Percentiles rank a stretch among this genome's conserved stretches.
These are phyloP conservation scores for Athalia cordata DNA, from an alignment of 2,888 invertebrate genomes.

Conservation along the genomic window DNA sequence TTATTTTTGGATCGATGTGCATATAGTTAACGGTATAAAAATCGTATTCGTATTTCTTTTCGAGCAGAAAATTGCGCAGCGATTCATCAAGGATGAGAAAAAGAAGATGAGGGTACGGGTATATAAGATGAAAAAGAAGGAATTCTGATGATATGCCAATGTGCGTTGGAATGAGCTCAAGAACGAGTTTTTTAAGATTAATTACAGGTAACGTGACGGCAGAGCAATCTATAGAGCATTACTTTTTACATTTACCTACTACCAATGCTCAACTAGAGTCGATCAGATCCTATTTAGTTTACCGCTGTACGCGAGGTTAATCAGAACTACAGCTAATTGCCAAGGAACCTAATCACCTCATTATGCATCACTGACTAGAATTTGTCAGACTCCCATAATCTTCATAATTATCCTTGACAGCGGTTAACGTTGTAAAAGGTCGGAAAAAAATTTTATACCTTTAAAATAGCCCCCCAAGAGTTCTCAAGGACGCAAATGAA, in stretches of 20 bases:
- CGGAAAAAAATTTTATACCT: background rate
- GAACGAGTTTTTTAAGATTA: conserved; percentile 36
- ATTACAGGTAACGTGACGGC: conserved; percentile 3
- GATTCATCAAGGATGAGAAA: background rate
- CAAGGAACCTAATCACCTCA: conserved; percentile 6
- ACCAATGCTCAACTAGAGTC: background rate
- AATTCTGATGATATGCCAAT: conserved; percentile 28
- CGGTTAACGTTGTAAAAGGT: background rate
- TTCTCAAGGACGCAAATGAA: background rate
- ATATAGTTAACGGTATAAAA: no score
- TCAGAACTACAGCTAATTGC: conserved; percentile 32
- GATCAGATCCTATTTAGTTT: conserved; percentile 22
- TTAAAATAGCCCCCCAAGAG: background rate
- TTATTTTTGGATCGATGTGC: no score
- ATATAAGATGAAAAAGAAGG: background rate
- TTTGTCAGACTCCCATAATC: conserved; percentile 22
- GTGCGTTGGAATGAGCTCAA: background rate
- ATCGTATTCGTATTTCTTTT: no score
- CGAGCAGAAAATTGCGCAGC: no score
- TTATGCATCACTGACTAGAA: background rate
- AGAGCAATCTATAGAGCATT: background rate
- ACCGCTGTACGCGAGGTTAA: conserved; percentile 1
- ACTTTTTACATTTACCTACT: conserved; percentile 4
- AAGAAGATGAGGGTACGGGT: background rate
- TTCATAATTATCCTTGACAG: background rate